Conservation (phyloP, 1,140 invertebrate species). For the Solenopsis invicta region DNA sequence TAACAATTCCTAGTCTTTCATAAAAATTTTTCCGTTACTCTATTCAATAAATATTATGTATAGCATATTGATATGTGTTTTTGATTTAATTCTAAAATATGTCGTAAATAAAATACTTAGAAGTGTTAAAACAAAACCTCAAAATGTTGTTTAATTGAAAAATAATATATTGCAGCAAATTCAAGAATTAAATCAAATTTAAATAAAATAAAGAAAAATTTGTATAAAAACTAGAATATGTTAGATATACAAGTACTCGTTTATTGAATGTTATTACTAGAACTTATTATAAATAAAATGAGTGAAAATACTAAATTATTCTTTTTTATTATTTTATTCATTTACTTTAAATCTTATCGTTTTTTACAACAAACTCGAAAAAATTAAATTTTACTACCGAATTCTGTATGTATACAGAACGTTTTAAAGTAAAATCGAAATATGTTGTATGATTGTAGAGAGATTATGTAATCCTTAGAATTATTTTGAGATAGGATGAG, state of each 20-base stretch:
- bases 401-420: background rate
- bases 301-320: background rate
- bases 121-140: background rate
- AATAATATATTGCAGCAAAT: background rate
- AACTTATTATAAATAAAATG: background rate
- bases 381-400: background rate
- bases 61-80: background rate
- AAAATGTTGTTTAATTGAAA: background rate
- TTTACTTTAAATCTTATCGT: background rate
- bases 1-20: background rate
- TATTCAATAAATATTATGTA: background rate
- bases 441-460: conserved; percentile 23
- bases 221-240: background rate
- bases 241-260: background rate
- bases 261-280: background rate
- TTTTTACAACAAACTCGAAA: background rate
- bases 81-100: background rate
- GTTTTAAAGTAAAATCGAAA: background rate
- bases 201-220: background rate
- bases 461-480: background rate
- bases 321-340: conserved; percentile 2
- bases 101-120: background rate
- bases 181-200: background rate
- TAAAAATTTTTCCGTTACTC: background rate
- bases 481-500: conserved; percentile 21